Base-by-base conservation (phyloP, 2,888 invertebrate genomes). In the Sinohyriopsis cumingii region DNA sequence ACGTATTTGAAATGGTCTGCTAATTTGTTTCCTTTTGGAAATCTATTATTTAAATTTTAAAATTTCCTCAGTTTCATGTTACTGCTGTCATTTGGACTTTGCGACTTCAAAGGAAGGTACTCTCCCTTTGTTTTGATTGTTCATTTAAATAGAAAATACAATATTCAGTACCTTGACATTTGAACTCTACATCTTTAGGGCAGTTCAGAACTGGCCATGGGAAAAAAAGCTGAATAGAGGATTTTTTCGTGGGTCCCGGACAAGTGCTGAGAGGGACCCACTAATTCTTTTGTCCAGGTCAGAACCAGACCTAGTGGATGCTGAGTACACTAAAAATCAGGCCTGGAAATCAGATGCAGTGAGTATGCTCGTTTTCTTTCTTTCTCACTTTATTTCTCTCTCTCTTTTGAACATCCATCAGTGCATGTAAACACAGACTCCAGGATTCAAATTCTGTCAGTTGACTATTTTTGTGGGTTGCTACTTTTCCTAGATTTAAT, bases 271-370 rank as follows among this genome's bases (percentile, higher is more conserved):
- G 90, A 92, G 99, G 75, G 99, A 99, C 91, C 93, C 95, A 45
- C 91, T 99, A 54, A 92, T 99, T 76, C 90, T 95, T 65, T 91
- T 98, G n/a, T 92, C 91, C 5, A 77, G 91, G 61, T 80, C 81
- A 53, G 78, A 87, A 55, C 94, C 96, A 1, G 92, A 95, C 4
- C 90, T 98, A 25, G 94, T 95, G 1, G 95, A 98, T 91, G 98
- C 98, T 1, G 93, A 94, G 79, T 99, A 98, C 88, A 99, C 98
- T 0, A 98, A 97, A 91, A 99, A 99, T 91, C 99, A 99, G 91
- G 98, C 98, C 0, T 99, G 98, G 98, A 98, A 96, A 91, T 97
- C 97, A 7, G 94, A 95, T 77, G 93, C 93, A 83, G 95, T 88
- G 67, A 55, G 79, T 69, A 55, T 24, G 61, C 6, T 55, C 33